These are phyloP conservation scores for Clusia tigrina DNA, from an alignment of 2,888 invertebrate genomes.

Conservation along the genomic window DNA sequence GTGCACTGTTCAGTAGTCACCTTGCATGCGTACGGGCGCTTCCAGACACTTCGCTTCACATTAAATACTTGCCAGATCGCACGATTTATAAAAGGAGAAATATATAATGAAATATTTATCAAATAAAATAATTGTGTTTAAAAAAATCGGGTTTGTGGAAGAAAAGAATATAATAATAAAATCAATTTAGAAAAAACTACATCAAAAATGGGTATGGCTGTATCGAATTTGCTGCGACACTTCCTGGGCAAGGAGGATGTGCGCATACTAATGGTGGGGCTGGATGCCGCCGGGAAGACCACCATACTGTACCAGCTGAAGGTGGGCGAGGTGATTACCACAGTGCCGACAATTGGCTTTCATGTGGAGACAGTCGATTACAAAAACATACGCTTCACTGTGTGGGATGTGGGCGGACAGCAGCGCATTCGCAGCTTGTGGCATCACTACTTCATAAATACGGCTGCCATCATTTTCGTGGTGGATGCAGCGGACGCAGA, in stretches of 20 bases:
- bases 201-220: slow-evolving; percentile 43
- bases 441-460: slow-evolving; percentile 53
- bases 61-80: no score
- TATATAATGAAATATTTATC: no score
- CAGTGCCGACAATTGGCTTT: slow-evolving; percentile 56
- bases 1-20: no score
- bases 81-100: no score
- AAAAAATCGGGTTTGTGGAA: no score
- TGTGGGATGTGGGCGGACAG: slow-evolving; percentile 59
- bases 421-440: slow-evolving; percentile 50
- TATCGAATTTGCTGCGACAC: slow-evolving; percentile 46
- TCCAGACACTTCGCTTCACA: no score
- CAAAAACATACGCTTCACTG: slow-evolving; percentile 52
- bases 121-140: no score
- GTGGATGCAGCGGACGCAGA: slow-evolving; percentile 48
- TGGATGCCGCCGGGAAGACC: slow-evolving; percentile 59
- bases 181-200: no score
- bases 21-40: no score
- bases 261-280: slow-evolving; percentile 53
- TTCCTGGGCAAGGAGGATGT: slow-evolving; percentile 46
- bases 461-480: slow-evolving; percentile 51
- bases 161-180: no score
- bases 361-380: slow-evolving; percentile 56
- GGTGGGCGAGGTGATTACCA: slow-evolving; percentile 46
- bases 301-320: slow-evolving; percentile 55